These are phyloP conservation scores for Rousettus leschenaultii DNA, from an alignment of 2,113 vertebrate genomes.

Conservation along the genomic window DNA sequence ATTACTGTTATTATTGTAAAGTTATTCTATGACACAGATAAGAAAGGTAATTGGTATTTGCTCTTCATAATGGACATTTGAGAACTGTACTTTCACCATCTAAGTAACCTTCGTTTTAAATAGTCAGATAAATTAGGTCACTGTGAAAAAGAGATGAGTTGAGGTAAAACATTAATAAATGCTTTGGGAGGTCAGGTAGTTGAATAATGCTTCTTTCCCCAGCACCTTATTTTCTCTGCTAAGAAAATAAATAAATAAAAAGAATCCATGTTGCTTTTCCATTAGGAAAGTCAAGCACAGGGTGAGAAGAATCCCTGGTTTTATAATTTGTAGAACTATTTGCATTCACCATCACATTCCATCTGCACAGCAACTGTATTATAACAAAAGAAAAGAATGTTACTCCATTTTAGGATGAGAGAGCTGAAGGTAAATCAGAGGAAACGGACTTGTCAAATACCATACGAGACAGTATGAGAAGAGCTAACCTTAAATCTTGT, in stretches of 20 bases:
- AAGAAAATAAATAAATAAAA: neutral
- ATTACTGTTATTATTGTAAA: neutral
- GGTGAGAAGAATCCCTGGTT: neutral
- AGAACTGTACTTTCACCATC: neutral
- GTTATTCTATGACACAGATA: neutral
- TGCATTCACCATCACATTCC: neutral
- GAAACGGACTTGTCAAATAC: neutral
- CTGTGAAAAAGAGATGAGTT: neutral
- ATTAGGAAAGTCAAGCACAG: neutral
- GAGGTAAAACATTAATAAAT: neutral
- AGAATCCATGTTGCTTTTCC: neutral
- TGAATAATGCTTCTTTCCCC: neutral
- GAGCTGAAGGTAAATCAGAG: neutral
- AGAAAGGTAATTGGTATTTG: neutral
- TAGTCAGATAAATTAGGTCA: neutral
- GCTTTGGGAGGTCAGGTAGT: neutral
- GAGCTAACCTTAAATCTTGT: neutral
- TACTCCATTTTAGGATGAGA: neutral
- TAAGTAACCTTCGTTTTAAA: slow-evolving; percentile 31
- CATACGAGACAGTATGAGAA: neutral
- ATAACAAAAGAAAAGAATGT: neutral
- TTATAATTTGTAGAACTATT: neutral
- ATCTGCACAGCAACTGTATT: neutral
- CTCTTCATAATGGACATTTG: neutral
- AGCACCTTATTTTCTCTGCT: neutral